Evolutionary conservation across 2,113 vertebrate genomes (phyloP).

Genomic region (Nanorana parkeri): DNA sequence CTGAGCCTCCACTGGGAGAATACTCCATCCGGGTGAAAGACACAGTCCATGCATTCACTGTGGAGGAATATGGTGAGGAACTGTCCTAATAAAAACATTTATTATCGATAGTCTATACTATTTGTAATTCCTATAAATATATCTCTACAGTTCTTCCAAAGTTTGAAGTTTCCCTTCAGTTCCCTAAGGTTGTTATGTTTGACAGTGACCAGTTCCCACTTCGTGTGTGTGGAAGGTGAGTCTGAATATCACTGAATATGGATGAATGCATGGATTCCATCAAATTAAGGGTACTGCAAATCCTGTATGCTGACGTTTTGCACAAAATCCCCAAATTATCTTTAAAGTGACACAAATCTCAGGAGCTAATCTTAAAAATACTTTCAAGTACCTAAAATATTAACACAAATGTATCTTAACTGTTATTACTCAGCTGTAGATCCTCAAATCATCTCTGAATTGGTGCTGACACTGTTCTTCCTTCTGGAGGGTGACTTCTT

Average conservation of each 20-base stretch:
- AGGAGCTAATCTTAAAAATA: no score
- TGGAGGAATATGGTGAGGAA: conserved; percentile 64
- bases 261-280: not conserved
- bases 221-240: conserved; percentile 64
- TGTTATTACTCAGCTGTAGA: no score
- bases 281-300: no score
- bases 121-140: not conserved
- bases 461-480: no score
- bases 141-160: conserved; percentile 62
- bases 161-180: conserved; percentile 66
- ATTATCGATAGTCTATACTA: no score
- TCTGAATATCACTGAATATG: not conserved
- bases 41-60: conserved; percentile 56
- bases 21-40: conserved; percentile 59
- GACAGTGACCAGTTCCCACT: conserved; percentile 58
- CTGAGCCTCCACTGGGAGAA: conserved; percentile 59
- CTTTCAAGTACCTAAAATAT: no score
- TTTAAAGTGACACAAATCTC: no score
- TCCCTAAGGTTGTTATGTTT: conserved; percentile 62
- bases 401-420: no score
- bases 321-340: not conserved
- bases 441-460: no score
- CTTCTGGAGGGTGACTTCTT: no score
- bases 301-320: not conserved
- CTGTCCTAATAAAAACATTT: not conserved